A percentile compares a stretch with the other conserved stretches of the same genome.
Conservation (phyloP, 2,888 invertebrate genomes). For the Harpagoxenus sublaevis region DNA sequence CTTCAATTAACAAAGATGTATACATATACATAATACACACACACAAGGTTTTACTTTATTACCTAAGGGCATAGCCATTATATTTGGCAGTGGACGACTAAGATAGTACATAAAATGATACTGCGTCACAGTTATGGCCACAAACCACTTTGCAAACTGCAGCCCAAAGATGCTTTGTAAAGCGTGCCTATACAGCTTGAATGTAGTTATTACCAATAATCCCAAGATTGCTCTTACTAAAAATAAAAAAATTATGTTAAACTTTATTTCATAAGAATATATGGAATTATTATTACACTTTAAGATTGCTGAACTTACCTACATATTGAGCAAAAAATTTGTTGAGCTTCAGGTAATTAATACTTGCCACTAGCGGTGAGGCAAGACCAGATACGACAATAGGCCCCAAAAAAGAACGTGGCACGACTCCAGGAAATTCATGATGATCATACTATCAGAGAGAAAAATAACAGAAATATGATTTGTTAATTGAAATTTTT, state of each 20-base stretch:
- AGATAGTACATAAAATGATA: conserved; percentile 99
- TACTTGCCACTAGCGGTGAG: conserved; percentile 91
- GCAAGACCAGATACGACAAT: conserved; percentile 92
- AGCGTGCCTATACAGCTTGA: conserved; percentile 91
- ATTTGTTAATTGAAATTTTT: not conserved
- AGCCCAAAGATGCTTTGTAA: conserved; percentile 93
- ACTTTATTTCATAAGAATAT: conserved; percentile 49
- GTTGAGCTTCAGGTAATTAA: conserved; percentile 90
- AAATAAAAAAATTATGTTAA: conserved; percentile 55
- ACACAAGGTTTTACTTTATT: conserved; percentile 77
- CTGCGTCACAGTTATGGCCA: conserved; percentile 95
- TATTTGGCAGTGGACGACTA: conserved; percentile 97
- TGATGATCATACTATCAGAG: conserved; percentile 97
- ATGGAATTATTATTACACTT: not conserved
- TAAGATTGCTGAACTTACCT: conserved; percentile 88
- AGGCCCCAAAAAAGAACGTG: conserved; percentile 98
- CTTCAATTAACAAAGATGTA: not conserved
- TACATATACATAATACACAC: not conserved
- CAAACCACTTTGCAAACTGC: conserved; percentile 93
- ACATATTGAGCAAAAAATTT: conserved; percentile 97
- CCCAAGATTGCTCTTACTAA: conserved; percentile 94
- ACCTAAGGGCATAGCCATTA: conserved; percentile 97
- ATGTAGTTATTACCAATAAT: conserved; percentile 91
- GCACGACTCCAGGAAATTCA: conserved; percentile 99
- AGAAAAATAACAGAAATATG: conserved; percentile 56